Evolutionary conservation across 2,888 invertebrate species (phyloP), one percentile per base, ranked within the genome.

Genomic region (Carcina quercana): DNA sequence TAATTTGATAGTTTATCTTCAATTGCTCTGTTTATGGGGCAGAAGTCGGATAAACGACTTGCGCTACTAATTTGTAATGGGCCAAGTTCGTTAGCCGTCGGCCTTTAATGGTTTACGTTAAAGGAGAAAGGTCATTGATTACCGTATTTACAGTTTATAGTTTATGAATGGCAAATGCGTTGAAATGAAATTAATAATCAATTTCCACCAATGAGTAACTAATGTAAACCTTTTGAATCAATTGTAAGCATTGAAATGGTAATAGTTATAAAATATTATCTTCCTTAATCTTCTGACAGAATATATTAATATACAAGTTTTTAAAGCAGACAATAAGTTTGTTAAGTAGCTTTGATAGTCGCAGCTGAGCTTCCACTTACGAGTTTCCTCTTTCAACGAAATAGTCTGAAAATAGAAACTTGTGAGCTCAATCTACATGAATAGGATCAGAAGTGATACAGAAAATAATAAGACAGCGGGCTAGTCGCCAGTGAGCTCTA

Each of bases 1-100:
- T 68, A 71, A 70, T 72, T 71, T 59, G 57, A 68, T 68, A 69
- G 71, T 72, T 71, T 64, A 63, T 63, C 59, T 63, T 50, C 50
- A 60, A 64, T 53, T 59, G 58, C 45, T 40, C 47, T 57, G 55
- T 65, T 72, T 63, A 64, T 52, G 56, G 56, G 37, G 42, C 40
- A 45, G 42, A 43, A 55, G 52, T 50, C 45, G 45, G 54, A 55
- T 54, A 53, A 65, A 68, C 56, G 53, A 51, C 49, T 51, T 47
- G 45, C 44, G 43, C 40, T 41, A 37, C 20, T 45, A 39, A 39
- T 38, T 45, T 48, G 45, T 46, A 54, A 47, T 48, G 44, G 27
- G 41, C 30, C 41, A 47, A 56, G 44, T 53, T 32, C 38, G 36
- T 35, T 35, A 31, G 25, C 13, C 25, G 15, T 10, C 7, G 26